These are phyloP conservation scores for Sanderia malayensis DNA, from an alignment of 30 jellyfish, hydroid and myxozoan species.

Conservation along the genomic window DNA sequence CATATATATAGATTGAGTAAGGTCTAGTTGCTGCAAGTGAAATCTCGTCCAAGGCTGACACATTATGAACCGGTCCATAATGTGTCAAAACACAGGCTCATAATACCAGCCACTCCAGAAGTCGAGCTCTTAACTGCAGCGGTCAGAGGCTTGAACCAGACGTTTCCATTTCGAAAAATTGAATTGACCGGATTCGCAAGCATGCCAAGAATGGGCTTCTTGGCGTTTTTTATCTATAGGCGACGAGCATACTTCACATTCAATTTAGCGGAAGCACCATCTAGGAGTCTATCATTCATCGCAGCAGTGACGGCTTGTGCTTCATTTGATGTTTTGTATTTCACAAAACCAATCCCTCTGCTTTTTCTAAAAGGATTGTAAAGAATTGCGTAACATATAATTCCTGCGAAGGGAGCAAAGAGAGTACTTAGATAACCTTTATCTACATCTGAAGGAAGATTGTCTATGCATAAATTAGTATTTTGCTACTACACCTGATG, in stretches of 20 bases:
- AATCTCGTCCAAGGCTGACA: constrained; percentile 53
- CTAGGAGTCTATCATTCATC: constrained; percentile 87
- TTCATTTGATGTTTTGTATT: constrained; percentile 79
- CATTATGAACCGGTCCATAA: constrained; percentile 48
- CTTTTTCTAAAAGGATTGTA: constrained; percentile 68
- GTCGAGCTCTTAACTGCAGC: constrained; percentile 31
- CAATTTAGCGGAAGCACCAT: constrained; percentile 55
- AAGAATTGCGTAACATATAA: constrained; percentile 82
- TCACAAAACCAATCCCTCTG: constrained; percentile 97
- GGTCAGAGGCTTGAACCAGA: constrained; percentile 81
- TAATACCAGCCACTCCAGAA: constrained; percentile 57
- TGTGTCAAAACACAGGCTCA: constrained; percentile 48
- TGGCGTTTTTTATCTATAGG: constrained; percentile 86
- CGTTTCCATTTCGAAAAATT: constrained; percentile 36
- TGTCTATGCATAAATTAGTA: constrained; percentile 89
- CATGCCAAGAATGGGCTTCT: constrained; percentile 38
- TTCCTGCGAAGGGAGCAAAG: constrained; percentile 83
- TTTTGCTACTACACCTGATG: constrained; percentile 88
- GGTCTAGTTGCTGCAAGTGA: constrained; percentile 61
- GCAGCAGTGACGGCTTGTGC: constrained; percentile 85
- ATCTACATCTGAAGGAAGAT: constrained; percentile 81
- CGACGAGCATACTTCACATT: constrained; percentile 94
- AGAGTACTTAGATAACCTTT: constrained; percentile 72
- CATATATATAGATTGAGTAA: constrained; percentile 86
- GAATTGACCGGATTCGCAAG: constrained; percentile 41